phyloP scores from a whole-genome alignment of 2,888 invertebrate species.

The Ophion ellenae region DNA sequence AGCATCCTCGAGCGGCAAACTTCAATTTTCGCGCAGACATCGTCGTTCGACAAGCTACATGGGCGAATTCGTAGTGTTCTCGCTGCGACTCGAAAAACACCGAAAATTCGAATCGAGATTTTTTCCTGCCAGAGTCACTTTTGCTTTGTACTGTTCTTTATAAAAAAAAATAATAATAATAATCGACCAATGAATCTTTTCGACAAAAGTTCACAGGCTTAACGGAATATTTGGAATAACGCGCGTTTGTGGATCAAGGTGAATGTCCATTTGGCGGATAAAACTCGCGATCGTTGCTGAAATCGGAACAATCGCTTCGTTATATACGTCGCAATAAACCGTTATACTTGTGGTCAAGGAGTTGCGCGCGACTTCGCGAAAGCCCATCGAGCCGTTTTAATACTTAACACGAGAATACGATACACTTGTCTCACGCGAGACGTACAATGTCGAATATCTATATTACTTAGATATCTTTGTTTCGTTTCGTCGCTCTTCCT shows the following conservation, averaged over 20 bases:
- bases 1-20: neutral
- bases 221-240: neutral
- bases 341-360: constrained; percentile 54
- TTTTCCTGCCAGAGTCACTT: neutral
- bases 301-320: constrained; percentile 18
- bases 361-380: constrained; percentile 22
- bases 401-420: constrained; percentile 62
- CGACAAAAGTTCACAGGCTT: neutral
- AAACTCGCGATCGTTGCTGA: constrained; percentile 1
- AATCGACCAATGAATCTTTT: neutral
- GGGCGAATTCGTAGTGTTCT: neutral
- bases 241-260: neutral
- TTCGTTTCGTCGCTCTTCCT: neutral
- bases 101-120: neutral
- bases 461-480: constrained; percentile 44
- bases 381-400: constrained; percentile 59
- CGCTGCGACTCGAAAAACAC: neutral
- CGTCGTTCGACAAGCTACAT: neutral
- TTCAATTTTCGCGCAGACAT: neutral
- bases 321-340: constrained; percentile 16
- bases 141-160: neutral
- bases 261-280: neutral
- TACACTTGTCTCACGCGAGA: constrained; percentile 56
- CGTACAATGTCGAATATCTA: constrained; percentile 60
- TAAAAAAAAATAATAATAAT: neutral